Evolutionary conservation across 1,140 invertebrate genomes (phyloP), one percentile per base, ranked within the genome.

Genomic region (Pogonognathellus flavescens): DNA sequence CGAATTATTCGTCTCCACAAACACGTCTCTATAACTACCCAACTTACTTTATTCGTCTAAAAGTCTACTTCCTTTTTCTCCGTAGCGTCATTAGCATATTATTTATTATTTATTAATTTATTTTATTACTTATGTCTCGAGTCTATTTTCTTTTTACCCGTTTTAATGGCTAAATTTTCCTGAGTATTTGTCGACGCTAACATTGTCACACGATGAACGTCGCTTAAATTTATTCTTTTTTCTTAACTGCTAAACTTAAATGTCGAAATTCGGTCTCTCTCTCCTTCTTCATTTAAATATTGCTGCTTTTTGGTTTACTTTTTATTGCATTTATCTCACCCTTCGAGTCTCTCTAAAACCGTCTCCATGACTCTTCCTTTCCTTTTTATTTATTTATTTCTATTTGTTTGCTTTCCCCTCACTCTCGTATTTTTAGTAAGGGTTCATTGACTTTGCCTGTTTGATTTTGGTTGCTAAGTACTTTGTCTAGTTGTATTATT

Each of bases 141-240:
- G 80, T 57, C 55, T 82, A 55, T 82, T 82, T 52, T 57, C 53
- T 59, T 82, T 55, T 82, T 55, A 22, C 55, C 80, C 18, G 53
- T 82, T 59, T 82, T 52, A 57, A 82, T 82, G 52, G 80, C 80
- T 57, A 57, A 57, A 82, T 53, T 57, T 82, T 82, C 80, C 80
- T 82, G 80, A 82, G 80, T 82, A 82, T 82, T 82, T 82, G 20
- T 59, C 52, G 52, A 82, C 80, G 80, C 50, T 57, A 82, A 82
- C 41, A 55, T 80, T 52, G 62, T 66, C 62, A 66, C 31, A 41
- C 31, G 31, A 41, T 41, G 31, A 41, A 41, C 70, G 70, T 76
- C 70, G 70, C 41, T 31, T 20, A 25, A 66, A 41, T 41, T 41
- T 41, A 41, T 41, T 41, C 6, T 6, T 41, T 66, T 25, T 66